A percentile compares a stretch with the other conserved stretches of the same genome.
Conservation (phyloP, 2,888 invertebrate species). For the Drosophila percnosoma region DNA sequence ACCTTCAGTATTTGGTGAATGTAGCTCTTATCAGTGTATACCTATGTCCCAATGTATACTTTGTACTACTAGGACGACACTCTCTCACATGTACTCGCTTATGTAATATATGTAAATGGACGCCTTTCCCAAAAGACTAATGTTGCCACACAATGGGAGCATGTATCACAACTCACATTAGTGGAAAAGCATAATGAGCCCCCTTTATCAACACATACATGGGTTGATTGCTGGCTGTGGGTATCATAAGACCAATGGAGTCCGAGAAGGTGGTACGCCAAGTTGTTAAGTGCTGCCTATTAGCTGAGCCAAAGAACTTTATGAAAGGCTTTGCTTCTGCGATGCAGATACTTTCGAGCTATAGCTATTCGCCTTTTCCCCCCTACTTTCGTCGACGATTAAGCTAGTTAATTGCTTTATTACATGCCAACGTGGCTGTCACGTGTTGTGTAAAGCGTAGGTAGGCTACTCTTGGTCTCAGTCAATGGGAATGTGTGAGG, state of each 20-base stretch:
- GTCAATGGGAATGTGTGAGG: conserved; percentile 2
- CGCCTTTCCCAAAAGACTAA: not conserved
- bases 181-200: conserved; percentile 34
- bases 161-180: conserved; percentile 45
- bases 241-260: conserved; percentile 38
- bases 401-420: conserved; percentile 65
- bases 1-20: not conserved
- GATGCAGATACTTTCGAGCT: conserved; percentile 13
- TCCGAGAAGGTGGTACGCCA: conserved; percentile 45
- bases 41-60: not conserved
- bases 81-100: not conserved
- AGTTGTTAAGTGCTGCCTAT: conserved; percentile 57
- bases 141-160: conserved; percentile 23
- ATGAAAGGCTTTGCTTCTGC: conserved; percentile 26
- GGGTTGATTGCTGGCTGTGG: conserved; percentile 45
- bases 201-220: conserved; percentile 2
- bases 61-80: not conserved
- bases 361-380: conserved; percentile 30
- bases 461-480: not conserved
- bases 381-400: conserved; percentile 35
- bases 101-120: not conserved
- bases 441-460: conserved; percentile 22
- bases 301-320: conserved; percentile 7
- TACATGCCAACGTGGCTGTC: conserved; percentile 34
- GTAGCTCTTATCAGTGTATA: not conserved